Evolutionary conservation across 2,113 vertebrate species (phyloP), one percentile per base, ranked within the genome.

Genomic region (Corythoichthys haematopterus): DNA sequence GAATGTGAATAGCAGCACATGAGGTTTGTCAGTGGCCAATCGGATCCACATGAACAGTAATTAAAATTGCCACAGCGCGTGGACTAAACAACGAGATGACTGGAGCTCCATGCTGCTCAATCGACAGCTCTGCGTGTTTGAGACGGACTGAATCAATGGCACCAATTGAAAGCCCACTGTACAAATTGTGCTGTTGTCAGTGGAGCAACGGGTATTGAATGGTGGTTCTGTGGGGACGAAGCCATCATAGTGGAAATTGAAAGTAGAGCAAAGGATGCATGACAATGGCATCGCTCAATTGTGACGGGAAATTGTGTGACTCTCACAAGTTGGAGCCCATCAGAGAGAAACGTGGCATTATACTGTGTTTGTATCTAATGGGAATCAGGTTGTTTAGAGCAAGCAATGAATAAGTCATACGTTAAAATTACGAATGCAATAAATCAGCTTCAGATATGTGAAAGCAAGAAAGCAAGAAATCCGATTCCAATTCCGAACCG

Each of bases 181-280:
- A 46, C 57, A 67, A 76, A 72, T 48, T 15, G 45, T 8, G 52
- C 40, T 4, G 57, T 48, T 75, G 68, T 80, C 51, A 2, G 46
- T 71, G 73, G 35, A 80, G 72, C 64, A 33, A 43, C 10, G n/a
- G 53, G 38, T 55, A 81, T 85, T 14, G 78, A 88, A 80, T 60
- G 14, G 15, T 28, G 55, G 33, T 70, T 63, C 64, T 40, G 71
- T 65, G 68, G 45, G 46, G 65, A 73, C 52, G 66, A 72, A 81
- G 57, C 62, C 47, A 0, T 55, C 7, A 68, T 51, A 50, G 40
- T 35, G 2, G 46, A 71, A 67, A 74, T 66, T 66, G 81, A 80
- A 65, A 69, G 67, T 14, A 64, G 65, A 40, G 61, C 46, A 71
- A 59, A 65, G 6, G 57, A 66, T 69, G 57, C 12, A 2, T 66